A percentile compares a stretch with the other conserved stretches of the same genome.
These are phyloP conservation scores for Sarcophaga peregrina DNA, from an alignment of 1,140 invertebrate genomes.

Conservation along the genomic window DNA sequence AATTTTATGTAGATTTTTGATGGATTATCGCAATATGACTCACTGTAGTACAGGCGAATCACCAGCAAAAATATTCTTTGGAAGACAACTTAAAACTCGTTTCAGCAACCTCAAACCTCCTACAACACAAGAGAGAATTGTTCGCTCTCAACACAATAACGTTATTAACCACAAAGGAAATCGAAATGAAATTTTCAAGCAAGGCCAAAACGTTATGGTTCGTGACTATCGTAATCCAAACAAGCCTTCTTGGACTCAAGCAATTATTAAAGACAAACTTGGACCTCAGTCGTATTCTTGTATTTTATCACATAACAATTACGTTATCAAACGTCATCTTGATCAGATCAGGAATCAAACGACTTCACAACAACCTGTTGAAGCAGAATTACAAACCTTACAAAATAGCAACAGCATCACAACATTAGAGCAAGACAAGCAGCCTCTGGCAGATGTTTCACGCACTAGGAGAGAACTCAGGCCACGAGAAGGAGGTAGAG, in stretches of 20 bases:
- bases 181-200: background rate
- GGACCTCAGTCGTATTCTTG: slow-evolving; percentile 31
- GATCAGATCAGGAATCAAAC: slow-evolving; percentile 11
- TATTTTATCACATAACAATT: background rate
- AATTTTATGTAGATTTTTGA: background rate
- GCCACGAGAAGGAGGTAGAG: too few species aligned
- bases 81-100: slow-evolving; percentile 14
- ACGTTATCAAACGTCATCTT: slow-evolving; percentile 7
- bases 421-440: too few species aligned
- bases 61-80: slow-evolving; percentile 33
- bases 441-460: too few species aligned
- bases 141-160: background rate
- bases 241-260: slow-evolving; percentile 6
- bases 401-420: too few species aligned
- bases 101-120: slow-evolving; percentile 24
- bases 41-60: slow-evolving; percentile 27
- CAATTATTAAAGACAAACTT: background rate
- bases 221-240: slow-evolving; percentile 38
- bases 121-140: slow-evolving; percentile 28
- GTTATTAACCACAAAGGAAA: slow-evolving; percentile 34
- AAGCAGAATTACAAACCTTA: too few species aligned
- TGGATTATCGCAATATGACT: background rate
- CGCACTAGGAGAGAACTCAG: too few species aligned
- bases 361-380: too few species aligned
- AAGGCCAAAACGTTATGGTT: slow-evolving; percentile 22